These are phyloP conservation scores for Delphinapterus leucas DNA, from an alignment of 2,113 vertebrate genomes.

Conservation along the genomic window DNA sequence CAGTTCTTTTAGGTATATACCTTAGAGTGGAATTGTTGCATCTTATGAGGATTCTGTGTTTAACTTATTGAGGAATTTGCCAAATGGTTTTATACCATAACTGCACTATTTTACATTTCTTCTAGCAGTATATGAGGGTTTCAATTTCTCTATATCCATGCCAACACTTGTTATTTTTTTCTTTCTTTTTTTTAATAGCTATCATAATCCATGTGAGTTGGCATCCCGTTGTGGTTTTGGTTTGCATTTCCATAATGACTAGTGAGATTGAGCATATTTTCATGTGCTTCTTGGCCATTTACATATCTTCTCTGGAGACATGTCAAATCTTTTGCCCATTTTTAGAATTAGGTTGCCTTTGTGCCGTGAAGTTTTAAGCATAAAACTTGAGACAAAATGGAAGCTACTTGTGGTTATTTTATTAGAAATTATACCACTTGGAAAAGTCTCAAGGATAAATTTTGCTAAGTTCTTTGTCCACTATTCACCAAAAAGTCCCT, in stretches of 20 bases:
- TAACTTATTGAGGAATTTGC: neutral
- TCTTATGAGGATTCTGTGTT: neutral
- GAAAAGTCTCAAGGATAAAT: neutral
- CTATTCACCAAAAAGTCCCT: neutral
- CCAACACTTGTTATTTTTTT: neutral
- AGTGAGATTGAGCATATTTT: neutral
- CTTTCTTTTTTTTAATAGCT: neutral
- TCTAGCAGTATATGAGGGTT: neutral
- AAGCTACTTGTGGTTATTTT: neutral
- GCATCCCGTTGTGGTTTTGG: neutral
- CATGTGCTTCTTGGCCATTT: neutral
- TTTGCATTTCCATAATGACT: neutral
- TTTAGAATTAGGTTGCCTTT: constrained; percentile 2
- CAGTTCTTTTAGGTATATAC: neutral
- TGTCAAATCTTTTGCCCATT: neutral
- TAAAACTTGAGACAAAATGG: neutral
- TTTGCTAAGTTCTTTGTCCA: neutral
- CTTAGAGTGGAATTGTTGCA: neutral
- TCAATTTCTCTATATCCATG: neutral
- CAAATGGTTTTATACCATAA: neutral
- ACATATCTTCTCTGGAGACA: neutral
- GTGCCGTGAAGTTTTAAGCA: neutral
- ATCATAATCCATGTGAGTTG: neutral
- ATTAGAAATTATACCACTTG: neutral
- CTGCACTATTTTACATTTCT: neutral